Conservation (phyloP, 2,797 vertebrate genomes). For the Hybognathus amarus region DNA sequence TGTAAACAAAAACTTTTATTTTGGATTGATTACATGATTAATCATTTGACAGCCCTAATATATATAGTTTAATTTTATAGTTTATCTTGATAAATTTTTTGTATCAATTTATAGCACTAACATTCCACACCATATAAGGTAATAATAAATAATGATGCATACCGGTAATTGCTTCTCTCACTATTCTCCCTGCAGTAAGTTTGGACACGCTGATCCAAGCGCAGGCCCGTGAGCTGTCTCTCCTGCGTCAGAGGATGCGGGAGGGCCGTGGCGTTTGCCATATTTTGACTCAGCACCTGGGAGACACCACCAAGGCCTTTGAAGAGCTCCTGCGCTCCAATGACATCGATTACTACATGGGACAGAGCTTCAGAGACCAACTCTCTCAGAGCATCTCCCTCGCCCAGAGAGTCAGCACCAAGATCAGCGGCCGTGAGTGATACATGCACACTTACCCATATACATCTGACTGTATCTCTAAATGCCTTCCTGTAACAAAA, state of each 20-base stretch:
- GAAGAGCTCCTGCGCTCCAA: conserved; percentile 90
- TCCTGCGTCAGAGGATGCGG: conserved; percentile 85
- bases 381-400: conserved; percentile 84
- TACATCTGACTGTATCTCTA: not conserved
- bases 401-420: conserved; percentile 76
- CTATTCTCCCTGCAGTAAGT: conserved; percentile 76
- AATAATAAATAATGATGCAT: not conserved
- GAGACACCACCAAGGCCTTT: conserved; percentile 84
- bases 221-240: conserved; percentile 92
- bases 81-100: too few species aligned
- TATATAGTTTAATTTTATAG: not conserved
- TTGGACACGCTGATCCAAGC: conserved; percentile 88
- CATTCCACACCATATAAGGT: not conserved
- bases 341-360: conserved; percentile 92
- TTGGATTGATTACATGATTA: too few species aligned
- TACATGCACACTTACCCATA: conserved; percentile 8
- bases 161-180: conserved; percentile 6
- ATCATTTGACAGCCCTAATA: too few species aligned
- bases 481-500: not conserved
- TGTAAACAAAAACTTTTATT: too few species aligned
- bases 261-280: conserved; percentile 83
- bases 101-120: not conserved
- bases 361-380: conserved; percentile 90
- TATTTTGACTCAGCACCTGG: conserved; percentile 85
- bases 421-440: conserved; percentile 83